Evolutionary conservation across 2,797 vertebrate genomes (phyloP), one percentile per base, ranked within the genome.

Genomic region (Xiphorhynchus erythropygius): DNA sequence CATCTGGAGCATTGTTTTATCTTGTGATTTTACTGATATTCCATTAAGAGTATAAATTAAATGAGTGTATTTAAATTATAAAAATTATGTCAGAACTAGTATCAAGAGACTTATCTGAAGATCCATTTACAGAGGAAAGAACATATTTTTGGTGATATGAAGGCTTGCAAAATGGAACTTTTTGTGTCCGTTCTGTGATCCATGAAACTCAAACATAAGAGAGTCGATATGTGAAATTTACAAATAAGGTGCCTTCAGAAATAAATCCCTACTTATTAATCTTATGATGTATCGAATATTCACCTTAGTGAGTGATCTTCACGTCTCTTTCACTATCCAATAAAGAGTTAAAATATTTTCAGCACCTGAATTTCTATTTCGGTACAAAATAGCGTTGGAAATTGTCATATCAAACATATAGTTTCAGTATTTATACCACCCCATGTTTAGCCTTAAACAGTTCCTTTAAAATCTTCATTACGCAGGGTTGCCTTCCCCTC

Each of bases 221-320:
- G 9, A 52, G 13, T 25, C 0, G 0, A 25, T 41, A 75, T 0
- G 3, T 15, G 18, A 78, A 70, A 13, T 77, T 74, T 22, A 70
- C 17, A 64, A 52, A 46, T n/a, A 60, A 39, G 6, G 0, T 8
- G 1, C 32, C 27, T 49, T 90, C 44, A 83, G 44, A 83, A 83
- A 76, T 41, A 63, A 46, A 67, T 52, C 11, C 11, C 9, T 77
- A 15, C 37, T 91, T 87, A 21, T 67, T 70, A 84, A 67, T 39
- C 18, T 62, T 15, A 55, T 3, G 2, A 11, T 46, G 16, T 35
- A 62, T 3, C 14, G 37, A 78, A 68, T 7, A 13, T 27, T 73
- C 68, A 21, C 11, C 53, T 88, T 30, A 76, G 10, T 18, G 57
- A 64, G 18, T 52, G 32, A 50, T 35, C 3, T 56, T 55, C 11